Conservation (phyloP, 2,113 vertebrate genomes). For the Spermophilus dauricus region DNA sequence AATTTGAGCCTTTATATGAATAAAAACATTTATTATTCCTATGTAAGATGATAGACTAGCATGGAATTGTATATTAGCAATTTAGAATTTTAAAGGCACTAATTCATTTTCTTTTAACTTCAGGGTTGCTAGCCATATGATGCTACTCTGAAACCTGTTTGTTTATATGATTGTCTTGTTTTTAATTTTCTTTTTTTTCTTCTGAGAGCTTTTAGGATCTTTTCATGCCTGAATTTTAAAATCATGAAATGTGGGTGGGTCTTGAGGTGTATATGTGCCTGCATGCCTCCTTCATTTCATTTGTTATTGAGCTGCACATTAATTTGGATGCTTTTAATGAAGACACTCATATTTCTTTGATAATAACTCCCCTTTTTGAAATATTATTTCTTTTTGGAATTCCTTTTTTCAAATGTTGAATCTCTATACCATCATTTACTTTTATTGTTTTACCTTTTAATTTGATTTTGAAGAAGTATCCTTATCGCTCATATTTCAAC, state of each 20-base stretch:
- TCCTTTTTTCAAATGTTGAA: slow-evolving; percentile 2
- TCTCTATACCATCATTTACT: neutral
- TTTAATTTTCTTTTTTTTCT: neutral
- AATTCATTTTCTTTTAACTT: neutral
- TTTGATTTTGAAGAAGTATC: neutral
- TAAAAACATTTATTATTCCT: neutral
- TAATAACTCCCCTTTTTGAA: neutral
- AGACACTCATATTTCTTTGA: neutral
- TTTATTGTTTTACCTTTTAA: slow-evolving; percentile 15
- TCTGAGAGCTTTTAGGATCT: neutral
- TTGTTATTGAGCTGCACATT: neutral
- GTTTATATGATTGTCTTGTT: neutral
- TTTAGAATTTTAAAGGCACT: neutral
- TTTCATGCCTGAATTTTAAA: neutral
- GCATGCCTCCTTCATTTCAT: neutral
- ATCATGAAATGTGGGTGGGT: neutral
- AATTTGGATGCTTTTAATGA: slow-evolving; percentile 27
- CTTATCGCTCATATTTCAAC: neutral
- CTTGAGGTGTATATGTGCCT: neutral
- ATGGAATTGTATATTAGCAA: neutral
- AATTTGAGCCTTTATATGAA: neutral
- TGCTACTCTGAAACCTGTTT: slow-evolving; percentile 7
- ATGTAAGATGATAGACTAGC: neutral
- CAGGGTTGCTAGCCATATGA: neutral
- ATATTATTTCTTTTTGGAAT: neutral